Conservation (phyloP, 1,140 invertebrate genomes). For the Gonatopus flavifemur region DNA sequence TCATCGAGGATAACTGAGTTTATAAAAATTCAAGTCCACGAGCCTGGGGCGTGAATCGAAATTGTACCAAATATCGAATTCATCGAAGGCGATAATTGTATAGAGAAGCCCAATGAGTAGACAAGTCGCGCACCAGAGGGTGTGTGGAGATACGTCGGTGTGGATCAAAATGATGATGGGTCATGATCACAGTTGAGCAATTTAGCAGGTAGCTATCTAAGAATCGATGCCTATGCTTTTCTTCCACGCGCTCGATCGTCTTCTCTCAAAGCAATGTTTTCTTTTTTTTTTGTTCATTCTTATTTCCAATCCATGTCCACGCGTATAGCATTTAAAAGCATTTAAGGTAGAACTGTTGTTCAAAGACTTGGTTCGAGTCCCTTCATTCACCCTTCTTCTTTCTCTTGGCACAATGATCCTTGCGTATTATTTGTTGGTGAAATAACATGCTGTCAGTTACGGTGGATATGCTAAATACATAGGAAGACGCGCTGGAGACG, state of each 20-base stretch:
- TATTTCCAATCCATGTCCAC: slow-evolving; percentile 30
- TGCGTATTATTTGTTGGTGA: slow-evolving; percentile 53
- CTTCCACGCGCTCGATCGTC: slow-evolving; percentile 6
- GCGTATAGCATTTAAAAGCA: slow-evolving; percentile 37
- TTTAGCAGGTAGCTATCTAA: slow-evolving; percentile 38
- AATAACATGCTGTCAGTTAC: slow-evolving; percentile 54
- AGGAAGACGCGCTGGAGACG: slow-evolving; percentile 24
- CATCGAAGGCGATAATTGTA: slow-evolving; percentile 35
- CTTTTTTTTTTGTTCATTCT: slow-evolving; percentile 28
- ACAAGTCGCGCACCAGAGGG: slow-evolving; percentile 16
- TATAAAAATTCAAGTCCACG: background rate
- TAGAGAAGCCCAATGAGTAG: slow-evolving; percentile 20
- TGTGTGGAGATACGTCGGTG: too few relatives aligned
- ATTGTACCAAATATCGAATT: too few relatives aligned
- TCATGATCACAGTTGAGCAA: too few relatives aligned
- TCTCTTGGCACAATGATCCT: slow-evolving; percentile 33
- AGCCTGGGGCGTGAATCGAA: slow-evolving; percentile 7
- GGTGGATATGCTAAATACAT: slow-evolving; percentile 50
- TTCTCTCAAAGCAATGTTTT: background rate
- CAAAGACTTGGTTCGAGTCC: too few relatives aligned
- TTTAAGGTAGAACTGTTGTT: slow-evolving; percentile 32
- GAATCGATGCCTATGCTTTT: slow-evolving; percentile 21
- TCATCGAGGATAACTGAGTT: background rate
- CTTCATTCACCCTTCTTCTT: slow-evolving; percentile 7
- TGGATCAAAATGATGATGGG: slow-evolving; percentile 16